Conservation (phyloP, 2,797 vertebrate species). For the Sylvilagus floridanus region DNA sequence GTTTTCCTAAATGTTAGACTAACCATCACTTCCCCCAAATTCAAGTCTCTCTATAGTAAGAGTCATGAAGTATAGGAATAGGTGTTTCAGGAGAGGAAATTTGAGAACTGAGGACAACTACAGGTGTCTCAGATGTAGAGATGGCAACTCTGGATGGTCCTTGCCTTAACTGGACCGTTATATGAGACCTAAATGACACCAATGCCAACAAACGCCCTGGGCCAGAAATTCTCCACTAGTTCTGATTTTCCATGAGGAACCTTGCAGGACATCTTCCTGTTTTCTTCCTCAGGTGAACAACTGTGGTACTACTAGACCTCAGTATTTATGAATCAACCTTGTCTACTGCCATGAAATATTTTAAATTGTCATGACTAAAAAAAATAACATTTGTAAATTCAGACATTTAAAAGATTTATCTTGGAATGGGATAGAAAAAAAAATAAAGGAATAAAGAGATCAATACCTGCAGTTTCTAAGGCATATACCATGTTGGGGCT, state of each 20-base stretch:
- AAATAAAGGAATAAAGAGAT: neutral
- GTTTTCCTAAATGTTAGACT: neutral
- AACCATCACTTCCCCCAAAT: neutral
- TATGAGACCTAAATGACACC: neutral
- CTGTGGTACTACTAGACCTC: neutral
- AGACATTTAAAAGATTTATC: neutral
- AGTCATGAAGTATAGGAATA: neutral
- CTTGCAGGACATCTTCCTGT: neutral
- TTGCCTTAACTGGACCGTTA: fast-evolving
- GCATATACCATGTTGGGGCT: neutral
- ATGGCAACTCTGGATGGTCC: neutral
- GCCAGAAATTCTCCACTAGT: neutral
- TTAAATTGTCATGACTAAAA: neutral
- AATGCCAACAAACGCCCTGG: neutral
- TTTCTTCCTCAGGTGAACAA: neutral
- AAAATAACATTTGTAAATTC: neutral
- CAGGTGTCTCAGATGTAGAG: fast-evolving
- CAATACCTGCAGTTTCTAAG: neutral
- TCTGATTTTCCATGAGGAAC: neutral
- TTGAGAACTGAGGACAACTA: neutral
- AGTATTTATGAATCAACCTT: neutral
- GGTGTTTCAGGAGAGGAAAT: neutral
- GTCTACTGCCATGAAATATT: neutral
- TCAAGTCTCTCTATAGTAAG: neutral
- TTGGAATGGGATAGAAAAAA: neutral